Evolutionary conservation across 2,113 vertebrate genomes (phyloP), one percentile per base, ranked within the genome.

Genomic region (Lota lota): DNA sequence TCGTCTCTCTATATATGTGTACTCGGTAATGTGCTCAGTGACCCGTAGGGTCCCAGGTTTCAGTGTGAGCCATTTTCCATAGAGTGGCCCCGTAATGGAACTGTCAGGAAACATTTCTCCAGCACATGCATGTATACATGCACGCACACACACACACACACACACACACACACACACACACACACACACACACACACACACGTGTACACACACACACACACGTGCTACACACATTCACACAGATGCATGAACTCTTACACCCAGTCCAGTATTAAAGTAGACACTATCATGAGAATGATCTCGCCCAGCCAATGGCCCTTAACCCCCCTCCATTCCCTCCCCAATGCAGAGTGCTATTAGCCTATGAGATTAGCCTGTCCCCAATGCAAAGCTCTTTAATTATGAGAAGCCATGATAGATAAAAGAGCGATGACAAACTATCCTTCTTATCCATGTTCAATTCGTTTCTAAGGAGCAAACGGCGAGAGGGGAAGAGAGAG

Each of bases 351-450:
- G 24, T 24, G 24, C 24, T 24, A 24, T 24, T 24, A 24, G 24
- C 24, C 24, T 24, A 4, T 24, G 24, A 24, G 24, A 24, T 24
- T 24, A 24, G 24, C 24, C 24, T 24, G 24, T 24, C 24, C 24
- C 24, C 24, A 36, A 11, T 70, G 36, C n/a, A 58, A n/a, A n/a
- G 16, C 57, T 10, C 17, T 20, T 10, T 21, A 64, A 24, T 24
- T 36, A 47, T 65, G 58, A 78, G 64, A 64, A 78, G 68, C 40
- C 79, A 51, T 80, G 62, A 85, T 84, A 64, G 75, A 85, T 79
- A 77, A 84, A 76, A 78, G 54, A 87, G 68, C 67, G 76, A 62
- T 62, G 61, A 53, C 22, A 65, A 69, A 47, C 74, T 74, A 11
- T 10, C 6, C 64, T 59, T 77, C 68, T 62, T 74, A 69, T 69